Conservation (phyloP, 2,888 invertebrate genomes). For the Diarsia mendica region DNA sequence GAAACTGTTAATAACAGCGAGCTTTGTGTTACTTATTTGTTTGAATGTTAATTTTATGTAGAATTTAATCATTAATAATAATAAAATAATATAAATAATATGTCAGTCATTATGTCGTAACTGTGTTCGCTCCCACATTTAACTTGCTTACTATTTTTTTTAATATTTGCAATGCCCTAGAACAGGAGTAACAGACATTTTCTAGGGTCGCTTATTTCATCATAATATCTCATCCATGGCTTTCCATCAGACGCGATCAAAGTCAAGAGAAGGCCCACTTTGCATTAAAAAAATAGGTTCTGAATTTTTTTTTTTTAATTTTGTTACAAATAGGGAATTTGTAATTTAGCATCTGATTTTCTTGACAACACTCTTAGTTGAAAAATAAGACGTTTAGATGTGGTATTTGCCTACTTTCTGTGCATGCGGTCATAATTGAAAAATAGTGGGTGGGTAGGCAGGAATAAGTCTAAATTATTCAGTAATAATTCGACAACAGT, state of each 20-base stretch:
- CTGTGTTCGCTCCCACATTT: no score
- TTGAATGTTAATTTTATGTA: constrained; percentile 5
- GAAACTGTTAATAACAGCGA: neutral
- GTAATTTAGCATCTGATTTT: neutral
- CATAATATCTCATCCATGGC: no score
- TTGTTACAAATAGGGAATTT: neutral
- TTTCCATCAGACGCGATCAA: no score
- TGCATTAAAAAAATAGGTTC: neutral
- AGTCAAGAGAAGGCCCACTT: no score
- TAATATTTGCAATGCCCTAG: no score
- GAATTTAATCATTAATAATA: neutral
- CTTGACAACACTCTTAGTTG: neutral
- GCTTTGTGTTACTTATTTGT: constrained; percentile 17
- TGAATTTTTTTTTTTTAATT: neutral
- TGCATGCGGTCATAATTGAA: neutral
- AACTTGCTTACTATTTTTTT: no score
- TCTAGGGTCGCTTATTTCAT: no score
- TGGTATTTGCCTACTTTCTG: neutral
- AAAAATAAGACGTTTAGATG: neutral
- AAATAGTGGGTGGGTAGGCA: neutral
- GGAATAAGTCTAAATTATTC: neutral
- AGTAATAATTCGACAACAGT: neutral
- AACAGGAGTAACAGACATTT: no score
- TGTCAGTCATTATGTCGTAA: no score
- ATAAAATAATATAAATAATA: no score